Percentiles rank a stretch among this genome's conserved stretches.
Evolutionary conservation across 2,888 invertebrate species (phyloP).

Genomic region (Eledone cirrhosa): DNA sequence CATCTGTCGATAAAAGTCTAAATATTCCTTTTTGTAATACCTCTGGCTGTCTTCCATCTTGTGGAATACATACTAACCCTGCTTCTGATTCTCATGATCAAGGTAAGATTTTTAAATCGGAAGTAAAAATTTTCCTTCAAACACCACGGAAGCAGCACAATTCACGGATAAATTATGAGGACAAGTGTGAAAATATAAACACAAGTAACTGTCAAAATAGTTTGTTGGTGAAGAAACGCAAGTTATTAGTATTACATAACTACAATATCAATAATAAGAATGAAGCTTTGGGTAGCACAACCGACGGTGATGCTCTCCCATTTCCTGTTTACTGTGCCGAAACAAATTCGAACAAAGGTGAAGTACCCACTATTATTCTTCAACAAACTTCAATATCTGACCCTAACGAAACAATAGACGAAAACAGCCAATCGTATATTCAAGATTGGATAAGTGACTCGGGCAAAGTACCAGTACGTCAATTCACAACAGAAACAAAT

Average conservation of each 20-base stretch:
- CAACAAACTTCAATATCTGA: neutral
- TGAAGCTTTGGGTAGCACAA: neutral
- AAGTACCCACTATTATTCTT: neutral
- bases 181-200: neutral
- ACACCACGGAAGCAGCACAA: neutral
- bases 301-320: neutral
- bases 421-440: neutral
- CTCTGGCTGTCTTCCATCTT: too few relatives aligned
- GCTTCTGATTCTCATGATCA: too few relatives aligned
- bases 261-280: neutral
- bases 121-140: conserved; percentile 9
- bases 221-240: neutral
- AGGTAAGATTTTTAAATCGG: neutral
- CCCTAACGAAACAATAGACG: neutral
- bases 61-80: too few relatives aligned
- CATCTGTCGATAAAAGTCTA: too few relatives aligned
- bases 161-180: neutral
- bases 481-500: conserved; percentile 48
- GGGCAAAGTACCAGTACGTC: conserved; percentile 34
- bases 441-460: neutral
- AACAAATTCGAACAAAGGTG: neutral
- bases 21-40: too few relatives aligned
- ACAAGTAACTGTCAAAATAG: neutral
- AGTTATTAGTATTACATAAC: conserved; percentile 1
- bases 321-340: too few relatives aligned